Percentiles rank a stretch among this genome's conserved stretches.
Conservation (phyloP, 2,888 invertebrate species). For the Phania funesta region DNA sequence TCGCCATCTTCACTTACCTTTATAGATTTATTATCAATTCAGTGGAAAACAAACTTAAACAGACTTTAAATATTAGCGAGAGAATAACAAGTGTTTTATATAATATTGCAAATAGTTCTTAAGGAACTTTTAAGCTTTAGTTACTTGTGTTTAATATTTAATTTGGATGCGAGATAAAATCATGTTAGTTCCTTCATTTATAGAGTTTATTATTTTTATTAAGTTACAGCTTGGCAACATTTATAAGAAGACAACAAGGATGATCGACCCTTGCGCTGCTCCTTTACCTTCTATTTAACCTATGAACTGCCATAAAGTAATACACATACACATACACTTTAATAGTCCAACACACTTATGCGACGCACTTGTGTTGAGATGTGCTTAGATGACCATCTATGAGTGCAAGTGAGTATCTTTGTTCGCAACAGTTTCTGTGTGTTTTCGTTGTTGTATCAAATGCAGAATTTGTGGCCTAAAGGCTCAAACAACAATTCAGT, state of each 20-base stretch:
- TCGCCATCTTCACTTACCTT: too few relatives aligned
- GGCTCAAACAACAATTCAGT: conserved; percentile 40
- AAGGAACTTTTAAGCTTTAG: too few relatives aligned
- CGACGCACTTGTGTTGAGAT: neutral
- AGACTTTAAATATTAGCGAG: too few relatives aligned
- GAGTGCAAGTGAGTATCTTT: neutral
- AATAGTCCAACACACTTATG: neutral
- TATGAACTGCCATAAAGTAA: conserved; percentile 43
- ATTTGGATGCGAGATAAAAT: conserved; percentile 21
- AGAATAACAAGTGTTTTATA: too few relatives aligned
- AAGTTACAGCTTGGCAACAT: conserved; percentile 34
- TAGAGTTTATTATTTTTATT: conserved; percentile 28
- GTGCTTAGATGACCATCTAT: neutral
- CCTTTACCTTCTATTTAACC: conserved; percentile 56
- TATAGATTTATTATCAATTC: too few relatives aligned
- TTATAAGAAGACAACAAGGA: conserved; percentile 33
- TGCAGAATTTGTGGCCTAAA: conserved; percentile 57
- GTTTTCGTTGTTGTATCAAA: conserved; percentile 29
- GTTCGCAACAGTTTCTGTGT: neutral
- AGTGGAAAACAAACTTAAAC: too few relatives aligned
- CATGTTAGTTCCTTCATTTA: conserved; percentile 17
- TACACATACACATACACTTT: neutral
- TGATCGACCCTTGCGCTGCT: conserved; percentile 38
- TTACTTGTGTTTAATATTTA: too few relatives aligned
- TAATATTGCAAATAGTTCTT: too few relatives aligned